Conservation (phyloP, 2,797 vertebrate species). For the Petrocephalus schoutedeni region DNA sequence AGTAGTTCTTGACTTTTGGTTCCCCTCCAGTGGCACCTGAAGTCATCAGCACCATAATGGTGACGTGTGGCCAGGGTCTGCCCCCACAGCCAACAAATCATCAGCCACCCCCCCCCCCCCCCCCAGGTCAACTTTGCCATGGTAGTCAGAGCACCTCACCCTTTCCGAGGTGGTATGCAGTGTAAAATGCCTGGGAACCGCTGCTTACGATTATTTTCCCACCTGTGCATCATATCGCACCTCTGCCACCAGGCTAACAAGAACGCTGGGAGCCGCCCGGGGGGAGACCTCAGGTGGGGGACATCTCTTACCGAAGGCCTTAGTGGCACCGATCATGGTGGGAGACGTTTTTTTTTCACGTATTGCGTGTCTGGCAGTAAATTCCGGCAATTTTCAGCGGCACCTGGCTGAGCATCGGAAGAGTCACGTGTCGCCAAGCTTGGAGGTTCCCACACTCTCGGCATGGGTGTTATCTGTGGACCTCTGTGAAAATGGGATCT, state of each 20-base stretch:
- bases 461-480: not conserved
- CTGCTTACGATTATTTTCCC: not conserved
- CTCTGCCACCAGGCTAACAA: not conserved
- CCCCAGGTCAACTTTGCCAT: not conserved
- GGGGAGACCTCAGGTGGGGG: not conserved
- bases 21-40: not conserved
- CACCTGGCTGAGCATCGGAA: constrained; percentile 20
- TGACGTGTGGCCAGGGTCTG: not conserved
- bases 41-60: not conserved
- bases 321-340: not conserved
- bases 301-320: not conserved
- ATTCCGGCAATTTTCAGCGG: not conserved
- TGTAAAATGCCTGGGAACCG: not conserved
- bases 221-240: not conserved
- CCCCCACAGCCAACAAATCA: not conserved
- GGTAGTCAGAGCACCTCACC: not conserved
- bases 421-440: constrained; percentile 29
- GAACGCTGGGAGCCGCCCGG: not conserved
- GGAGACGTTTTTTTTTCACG: not conserved
- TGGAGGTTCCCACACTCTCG: constrained; percentile 20
- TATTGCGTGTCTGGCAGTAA: not conserved
- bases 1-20: not conserved
- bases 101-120: not conserved
- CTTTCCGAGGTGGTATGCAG: not conserved
- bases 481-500: constrained; percentile 14